Conservation (phyloP, 2,113 vertebrate species). For the Phrynosoma blainvillii region DNA sequence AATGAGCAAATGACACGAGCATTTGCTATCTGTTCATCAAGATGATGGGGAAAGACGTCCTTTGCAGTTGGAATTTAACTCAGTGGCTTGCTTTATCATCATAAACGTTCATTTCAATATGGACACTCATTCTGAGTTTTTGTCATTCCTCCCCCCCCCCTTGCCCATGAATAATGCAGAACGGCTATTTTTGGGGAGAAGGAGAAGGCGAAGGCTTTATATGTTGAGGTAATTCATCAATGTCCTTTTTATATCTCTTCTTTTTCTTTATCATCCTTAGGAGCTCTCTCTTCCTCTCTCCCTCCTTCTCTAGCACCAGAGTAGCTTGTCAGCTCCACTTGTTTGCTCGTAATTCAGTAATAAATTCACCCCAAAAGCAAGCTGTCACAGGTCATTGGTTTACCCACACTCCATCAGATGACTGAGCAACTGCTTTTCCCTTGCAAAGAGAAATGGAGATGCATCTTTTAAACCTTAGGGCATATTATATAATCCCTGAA, state of each 20-base stretch:
- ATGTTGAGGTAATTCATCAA: slow-evolving; percentile 78
- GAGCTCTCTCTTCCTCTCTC: neutral
- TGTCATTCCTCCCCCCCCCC: slow-evolving; percentile 36
- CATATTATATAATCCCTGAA: neutral
- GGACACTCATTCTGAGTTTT: slow-evolving; percentile 75
- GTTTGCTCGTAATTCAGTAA: slow-evolving; percentile 80
- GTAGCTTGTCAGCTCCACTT: slow-evolving; percentile 74
- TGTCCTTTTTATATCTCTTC: slow-evolving; percentile 55
- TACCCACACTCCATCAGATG: slow-evolving; percentile 76
- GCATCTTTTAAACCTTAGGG: slow-evolving; percentile 21
- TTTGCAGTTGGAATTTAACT: slow-evolving; percentile 69
- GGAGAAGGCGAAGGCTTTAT: slow-evolving; percentile 79
- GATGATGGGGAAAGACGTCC: slow-evolving; percentile 70
- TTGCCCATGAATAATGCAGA: slow-evolving; percentile 89
- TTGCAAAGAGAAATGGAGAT: slow-evolving; percentile 44
- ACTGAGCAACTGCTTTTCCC: slow-evolving; percentile 47
- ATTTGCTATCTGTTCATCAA: slow-evolving; percentile 75
- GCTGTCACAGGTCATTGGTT: slow-evolving; percentile 72
- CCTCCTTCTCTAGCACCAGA: slow-evolving; percentile 39
- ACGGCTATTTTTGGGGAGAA: slow-evolving; percentile 85
- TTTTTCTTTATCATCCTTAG: neutral
- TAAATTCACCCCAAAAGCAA: slow-evolving; percentile 74
- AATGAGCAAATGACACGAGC: slow-evolving; percentile 80
- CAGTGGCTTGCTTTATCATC: slow-evolving; percentile 77
- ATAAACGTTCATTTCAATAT: slow-evolving; percentile 82